A percentile compares a stretch with the other conserved stretches of the same genome.
Conservation (phyloP, 2,113 vertebrate species). For the Bothrops jararaca region DNA sequence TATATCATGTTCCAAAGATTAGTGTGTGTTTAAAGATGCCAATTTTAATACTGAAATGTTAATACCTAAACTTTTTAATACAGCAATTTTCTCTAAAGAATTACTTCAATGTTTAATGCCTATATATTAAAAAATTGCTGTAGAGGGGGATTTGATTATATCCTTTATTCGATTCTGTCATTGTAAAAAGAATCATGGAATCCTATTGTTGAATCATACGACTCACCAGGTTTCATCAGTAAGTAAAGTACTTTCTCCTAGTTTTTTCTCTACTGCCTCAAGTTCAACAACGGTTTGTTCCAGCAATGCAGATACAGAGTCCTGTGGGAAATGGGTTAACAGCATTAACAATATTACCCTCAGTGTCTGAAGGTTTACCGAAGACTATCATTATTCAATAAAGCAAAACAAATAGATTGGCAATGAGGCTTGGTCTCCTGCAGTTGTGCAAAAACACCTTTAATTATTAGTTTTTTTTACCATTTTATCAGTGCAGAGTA, state of each 20-base stretch:
- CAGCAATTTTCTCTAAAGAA: not conserved
- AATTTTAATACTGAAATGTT: not conserved
- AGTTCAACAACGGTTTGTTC: conserved; percentile 78
- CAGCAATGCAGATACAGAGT: conserved; percentile 71
- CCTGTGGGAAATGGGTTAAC: conserved; percentile 67
- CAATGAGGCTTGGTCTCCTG: not conserved
- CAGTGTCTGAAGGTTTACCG: not conserved
- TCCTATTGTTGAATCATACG: not conserved
- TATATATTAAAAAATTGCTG: not conserved
- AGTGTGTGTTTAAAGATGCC: not conserved
- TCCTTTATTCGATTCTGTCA: not conserved
- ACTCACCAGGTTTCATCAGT: conserved; percentile 79
- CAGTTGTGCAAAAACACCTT: conserved; percentile 6
- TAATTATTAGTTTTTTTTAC: conserved; percentile 56
- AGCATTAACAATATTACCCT: not conserved
- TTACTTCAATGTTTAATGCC: not conserved
- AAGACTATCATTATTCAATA: not conserved
- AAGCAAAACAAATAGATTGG: not conserved
- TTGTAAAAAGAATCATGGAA: conserved; percentile 2
- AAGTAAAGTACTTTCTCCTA: conserved; percentile 62
- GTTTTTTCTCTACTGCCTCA: conserved; percentile 69
- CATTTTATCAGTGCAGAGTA: conserved; percentile 55
- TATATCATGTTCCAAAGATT: not conserved
- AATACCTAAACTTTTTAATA: not conserved
- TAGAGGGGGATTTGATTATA: not conserved